Evolutionary conservation across 2,888 invertebrate species (phyloP), one percentile per base, ranked within the genome.

Genomic region (Archips xylosteana): DNA sequence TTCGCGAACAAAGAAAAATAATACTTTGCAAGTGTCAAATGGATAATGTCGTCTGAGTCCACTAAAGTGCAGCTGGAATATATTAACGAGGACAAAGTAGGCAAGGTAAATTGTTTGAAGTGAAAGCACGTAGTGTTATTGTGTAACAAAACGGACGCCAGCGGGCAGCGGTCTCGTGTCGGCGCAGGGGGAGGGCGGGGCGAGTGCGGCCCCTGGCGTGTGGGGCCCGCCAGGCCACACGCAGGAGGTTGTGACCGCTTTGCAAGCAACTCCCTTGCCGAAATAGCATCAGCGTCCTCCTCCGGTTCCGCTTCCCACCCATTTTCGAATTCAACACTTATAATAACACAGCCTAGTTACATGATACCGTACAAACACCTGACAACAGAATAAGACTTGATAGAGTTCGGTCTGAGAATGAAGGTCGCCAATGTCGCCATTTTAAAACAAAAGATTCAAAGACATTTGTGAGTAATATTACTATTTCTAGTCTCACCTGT

Each of bases 221-320:
- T 95, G 95, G 95, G 95, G 95, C 95, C 92, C 92, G 91, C 84
- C 92, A 92, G 92, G 93, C 93, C 94, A 92, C 92, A 92, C 94
- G 92, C 92, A 89, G 92, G 94, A 93, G 95, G 95, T 95, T 95
- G 95, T 95, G 95, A 95, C 95, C 94, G 92, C 91, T 91, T 91
- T 87, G 86, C 88, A 85, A 92, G 94, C 87, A 89, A 94, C 94
- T 92, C 94, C 94, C 94, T 94, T 89, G 90, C 90, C 92, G 85
- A 92, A 93, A 92, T 89, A 89, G 87, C 84, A 87, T 84, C 89
- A 84, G 83, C 83, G 82, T 89, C 88, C 88, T 89, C 89, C 87
- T 85, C 73, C 78, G 69, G 75, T 81, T 82, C 76, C 79, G 76
- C 77, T 80, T 77, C 81, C 82, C 82, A 83, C 83, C 83, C 82